phyloP scores from a whole-genome alignment of 2,888 invertebrate genomes.

The Colletes collaris region DNA sequence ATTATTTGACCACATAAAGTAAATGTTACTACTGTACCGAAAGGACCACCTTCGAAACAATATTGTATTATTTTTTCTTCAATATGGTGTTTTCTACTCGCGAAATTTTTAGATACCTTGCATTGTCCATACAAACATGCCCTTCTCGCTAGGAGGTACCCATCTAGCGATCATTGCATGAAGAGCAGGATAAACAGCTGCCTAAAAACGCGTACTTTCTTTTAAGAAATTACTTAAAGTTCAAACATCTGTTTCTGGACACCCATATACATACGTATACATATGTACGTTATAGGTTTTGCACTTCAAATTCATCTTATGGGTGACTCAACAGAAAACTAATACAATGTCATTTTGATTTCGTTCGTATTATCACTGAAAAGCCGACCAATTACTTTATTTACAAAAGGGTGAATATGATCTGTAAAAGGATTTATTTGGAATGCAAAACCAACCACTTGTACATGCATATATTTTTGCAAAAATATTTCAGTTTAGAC shows the following conservation, averaged over 20 bases:
- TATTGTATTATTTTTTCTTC: not conserved
- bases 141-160: slow-evolving; percentile 90
- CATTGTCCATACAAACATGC: slow-evolving; percentile 89
- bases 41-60: slow-evolving; percentile 87
- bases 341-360: no score
- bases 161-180: slow-evolving; percentile 89
- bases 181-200: slow-evolving; percentile 87
- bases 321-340: no score
- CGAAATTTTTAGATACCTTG: slow-evolving; percentile 72
- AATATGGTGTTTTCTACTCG: not conserved
- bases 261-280: no score
- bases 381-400: no score
- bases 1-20: slow-evolving; percentile 88
- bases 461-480: not conserved
- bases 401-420: no score
- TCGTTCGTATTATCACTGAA: no score
- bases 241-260: no score
- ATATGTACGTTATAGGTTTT: no score
- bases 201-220: slow-evolving; percentile 79
- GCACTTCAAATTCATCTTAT: no score
- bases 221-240: not conserved
- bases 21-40: slow-evolving; percentile 89
- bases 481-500: not conserved
- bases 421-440: no score
- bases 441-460: no score